Percentiles rank a stretch among this genome's conserved stretches.
These are phyloP conservation scores for Tor tambroides DNA, from an alignment of 2,113 vertebrate species.

Conservation along the genomic window DNA sequence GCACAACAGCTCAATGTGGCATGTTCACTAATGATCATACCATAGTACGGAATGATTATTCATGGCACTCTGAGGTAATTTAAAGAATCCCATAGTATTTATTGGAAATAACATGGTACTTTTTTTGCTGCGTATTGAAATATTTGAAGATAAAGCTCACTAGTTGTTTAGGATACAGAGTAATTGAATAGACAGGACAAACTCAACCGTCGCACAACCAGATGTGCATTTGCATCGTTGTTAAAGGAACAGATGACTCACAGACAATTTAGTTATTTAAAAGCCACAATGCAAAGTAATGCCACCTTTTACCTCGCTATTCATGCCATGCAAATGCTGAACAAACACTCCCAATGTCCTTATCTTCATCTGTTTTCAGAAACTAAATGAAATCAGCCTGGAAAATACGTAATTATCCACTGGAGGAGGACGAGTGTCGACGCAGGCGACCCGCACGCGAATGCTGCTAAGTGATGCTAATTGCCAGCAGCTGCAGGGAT, in stretches of 20 bases:
- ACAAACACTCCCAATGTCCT: constrained; percentile 48
- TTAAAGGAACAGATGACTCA: constrained; percentile 29
- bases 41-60: neutral
- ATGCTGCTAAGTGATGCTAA: constrained; percentile 65
- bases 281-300: constrained; percentile 43
- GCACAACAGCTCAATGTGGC: neutral
- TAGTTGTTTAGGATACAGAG: constrained; percentile 35
- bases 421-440: constrained; percentile 44
- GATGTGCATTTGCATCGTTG: constrained; percentile 49
- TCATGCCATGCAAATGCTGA: constrained; percentile 39
- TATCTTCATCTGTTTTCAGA: constrained; percentile 56
- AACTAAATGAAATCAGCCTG: constrained; percentile 58
- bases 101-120: neutral
- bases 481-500: constrained; percentile 73
- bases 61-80: neutral
- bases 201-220: constrained; percentile 27
- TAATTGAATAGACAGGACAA: constrained; percentile 17
- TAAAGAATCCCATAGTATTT: too few species aligned
- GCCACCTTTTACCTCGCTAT: constrained; percentile 52
- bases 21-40: neutral
- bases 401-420: constrained; percentile 60
- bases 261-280: constrained; percentile 37
- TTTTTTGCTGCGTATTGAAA: neutral
- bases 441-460: constrained; percentile 35
- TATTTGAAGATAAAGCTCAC: neutral